These are phyloP conservation scores for Drosophila nigromelanica DNA, from an alignment of 1,140 invertebrate species.

Conservation along the genomic window DNA sequence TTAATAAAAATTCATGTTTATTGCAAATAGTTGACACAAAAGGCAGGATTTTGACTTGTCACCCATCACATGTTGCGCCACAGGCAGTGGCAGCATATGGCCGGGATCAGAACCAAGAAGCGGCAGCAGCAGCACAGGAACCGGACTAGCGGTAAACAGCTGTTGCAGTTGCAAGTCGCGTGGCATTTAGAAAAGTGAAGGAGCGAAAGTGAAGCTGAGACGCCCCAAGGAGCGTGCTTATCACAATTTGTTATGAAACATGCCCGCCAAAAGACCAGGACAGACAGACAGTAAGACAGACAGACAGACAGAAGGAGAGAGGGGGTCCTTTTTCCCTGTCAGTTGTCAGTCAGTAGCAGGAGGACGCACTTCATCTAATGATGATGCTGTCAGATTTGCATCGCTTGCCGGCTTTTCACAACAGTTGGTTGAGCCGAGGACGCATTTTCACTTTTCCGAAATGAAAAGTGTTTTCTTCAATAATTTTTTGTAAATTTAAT, in stretches of 20 bases:
- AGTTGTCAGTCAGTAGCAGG: conserved; percentile 68
- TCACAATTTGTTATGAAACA: conserved; percentile 57
- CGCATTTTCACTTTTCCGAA: conserved; percentile 69
- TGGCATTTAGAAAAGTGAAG: conserved; percentile 57
- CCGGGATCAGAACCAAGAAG: conserved; percentile 15
- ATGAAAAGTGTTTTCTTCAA: conserved; percentile 75
- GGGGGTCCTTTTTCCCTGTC: conserved; percentile 30
- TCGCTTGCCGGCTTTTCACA: conserved; percentile 38
- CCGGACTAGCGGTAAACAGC: conserved; percentile 39
- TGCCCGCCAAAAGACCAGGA: conserved; percentile 14
- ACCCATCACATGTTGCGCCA: conserved; percentile 50
- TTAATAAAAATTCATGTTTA: conserved; percentile 74
- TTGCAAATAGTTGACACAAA: conserved; percentile 65
- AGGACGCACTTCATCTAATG: conserved; percentile 48
- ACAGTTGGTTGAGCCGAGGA: conserved; percentile 62
- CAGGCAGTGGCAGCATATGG: conserved; percentile 47
- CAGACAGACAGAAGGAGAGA: no score
- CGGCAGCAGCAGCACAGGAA: conserved; percentile 12
- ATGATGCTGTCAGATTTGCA: conserved; percentile 77
- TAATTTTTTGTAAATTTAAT: conserved; percentile 65
- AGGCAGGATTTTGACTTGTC: conserved; percentile 30
- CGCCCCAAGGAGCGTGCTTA: conserved; percentile 74
- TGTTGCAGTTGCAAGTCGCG: conserved; percentile 55
- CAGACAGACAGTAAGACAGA: no score
- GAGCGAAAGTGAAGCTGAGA: conserved; percentile 61